These are phyloP conservation scores for Sicus ferrugineus DNA, from an alignment of 2,888 invertebrate genomes.

Conservation along the genomic window DNA sequence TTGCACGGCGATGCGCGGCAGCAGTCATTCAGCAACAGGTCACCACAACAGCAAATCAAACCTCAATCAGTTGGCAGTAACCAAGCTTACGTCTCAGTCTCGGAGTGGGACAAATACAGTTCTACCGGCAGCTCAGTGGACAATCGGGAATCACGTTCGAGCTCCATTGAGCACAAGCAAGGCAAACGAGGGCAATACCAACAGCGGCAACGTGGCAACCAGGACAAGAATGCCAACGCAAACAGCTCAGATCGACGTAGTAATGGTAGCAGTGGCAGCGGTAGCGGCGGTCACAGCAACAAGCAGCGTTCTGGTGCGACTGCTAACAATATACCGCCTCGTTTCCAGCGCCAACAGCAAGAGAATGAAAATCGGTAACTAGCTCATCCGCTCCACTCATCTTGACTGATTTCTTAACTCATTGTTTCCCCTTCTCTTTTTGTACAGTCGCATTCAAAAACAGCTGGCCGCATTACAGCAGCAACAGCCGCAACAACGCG, in stretches of 20 bases:
- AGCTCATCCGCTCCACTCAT: too few species aligned
- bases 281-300: slow-evolving; percentile 47
- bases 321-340: slow-evolving; percentile 51
- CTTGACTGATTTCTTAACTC: too few species aligned
- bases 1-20: slow-evolving; percentile 50
- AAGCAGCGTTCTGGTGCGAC: slow-evolving; percentile 40
- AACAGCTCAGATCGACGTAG: slow-evolving; percentile 11
- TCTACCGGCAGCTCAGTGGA: slow-evolving; percentile 56
- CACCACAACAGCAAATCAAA: slow-evolving; percentile 20
- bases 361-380: slow-evolving; percentile 52
- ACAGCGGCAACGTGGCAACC: slow-evolving; percentile 40
- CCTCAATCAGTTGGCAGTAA: slow-evolving; percentile 17
- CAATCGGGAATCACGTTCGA: slow-evolving; percentile 51
- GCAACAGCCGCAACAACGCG: slow-evolving; percentile 37
- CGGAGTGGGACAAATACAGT: slow-evolving; percentile 60
- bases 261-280: slow-evolving; percentile 44
- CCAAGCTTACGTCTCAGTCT: slow-evolving; percentile 26
- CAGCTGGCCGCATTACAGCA: slow-evolving; percentile 44
- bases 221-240: not conserved
- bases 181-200: slow-evolving; percentile 45
- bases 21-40: slow-evolving; percentile 19
- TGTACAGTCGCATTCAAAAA: slow-evolving; percentile 26
- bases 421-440: not conserved
- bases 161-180: slow-evolving; percentile 48
- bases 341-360: slow-evolving; percentile 53